Base-by-base conservation (phyloP, 2,888 invertebrate species). In the Pherbina coryleti region DNA sequence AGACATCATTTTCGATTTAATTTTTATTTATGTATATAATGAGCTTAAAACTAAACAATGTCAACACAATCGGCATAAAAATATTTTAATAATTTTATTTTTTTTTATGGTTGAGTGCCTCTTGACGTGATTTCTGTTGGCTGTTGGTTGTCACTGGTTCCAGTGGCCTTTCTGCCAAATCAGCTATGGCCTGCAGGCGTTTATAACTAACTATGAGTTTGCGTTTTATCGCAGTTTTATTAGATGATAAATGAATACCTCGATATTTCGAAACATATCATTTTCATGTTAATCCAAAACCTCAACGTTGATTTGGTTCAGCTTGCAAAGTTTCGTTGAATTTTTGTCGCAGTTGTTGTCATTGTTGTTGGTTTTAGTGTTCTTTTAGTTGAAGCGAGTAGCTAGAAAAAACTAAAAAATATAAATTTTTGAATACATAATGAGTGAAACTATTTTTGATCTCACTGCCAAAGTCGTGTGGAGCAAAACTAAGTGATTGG, bases 171-270 rank as follows among this genome's bases (percentile, higher is more conserved):
- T 66, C 5, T 37, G 66, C 66, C 37, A 64, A 34, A n/a, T 64
- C 34, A n/a, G 66, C 17, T 66, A 22, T 17, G 51, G 69, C 69
- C 51, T 34, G 51, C 49, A 51, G 51, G 51, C 69, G 69, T 51
- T 51, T 14, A 22, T 11, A 31, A 17, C 64, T 44, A 60, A 19
- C 14, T 44, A 11, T 28, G 7, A 51, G 37, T n/a, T 37, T 11
- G n/a, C 37, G 44, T 67, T 69, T 69, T 51, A 69, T 51, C 51
- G 51, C 49, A 49, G 8, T 51, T 69, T 69, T 51, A 14, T 53
- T 11, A 11, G 69, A 44, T 51, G 69, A 69, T 51, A 51, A 51
- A 69, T 69, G 49, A 69, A 67, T 67, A 37, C 37, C 37, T 67
- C 44, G 44, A 67, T 19, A 67, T 51, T 34, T 49, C 51, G 69